Percentiles rank a stretch among this genome's conserved stretches.
Evolutionary conservation across 2,888 invertebrate genomes (phyloP).

Genomic region (Sphecodes monilicornis): DNA sequence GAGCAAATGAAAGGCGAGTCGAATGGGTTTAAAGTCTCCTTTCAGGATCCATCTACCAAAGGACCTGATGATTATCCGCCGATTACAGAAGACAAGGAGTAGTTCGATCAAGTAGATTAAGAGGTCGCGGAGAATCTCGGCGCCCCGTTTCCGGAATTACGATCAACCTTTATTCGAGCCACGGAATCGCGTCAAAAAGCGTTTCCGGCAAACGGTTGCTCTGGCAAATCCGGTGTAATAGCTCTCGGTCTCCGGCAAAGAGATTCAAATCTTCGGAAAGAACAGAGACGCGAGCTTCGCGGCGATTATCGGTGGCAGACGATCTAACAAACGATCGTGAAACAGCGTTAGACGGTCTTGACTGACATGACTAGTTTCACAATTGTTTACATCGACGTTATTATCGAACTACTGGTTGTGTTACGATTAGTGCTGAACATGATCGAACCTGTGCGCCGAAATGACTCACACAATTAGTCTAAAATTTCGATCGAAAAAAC

Average conservation of each 20-base stretch:
- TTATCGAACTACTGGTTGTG: too few relatives aligned
- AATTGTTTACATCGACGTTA: too few relatives aligned
- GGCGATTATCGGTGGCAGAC: not conserved
- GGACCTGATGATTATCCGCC: not conserved
- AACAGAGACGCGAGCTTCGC: not conserved
- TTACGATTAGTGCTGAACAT: too few relatives aligned
- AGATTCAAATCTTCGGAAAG: not conserved
- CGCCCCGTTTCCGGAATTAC: not conserved
- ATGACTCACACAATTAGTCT: too few relatives aligned
- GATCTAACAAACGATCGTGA: not conserved
- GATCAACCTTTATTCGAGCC: not conserved
- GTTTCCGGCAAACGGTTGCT: not conserved
- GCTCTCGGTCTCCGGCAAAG: not conserved
- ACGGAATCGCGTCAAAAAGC: not conserved
- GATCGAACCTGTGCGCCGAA: too few relatives aligned
- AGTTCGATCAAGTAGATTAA: not conserved
- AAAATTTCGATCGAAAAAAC: too few relatives aligned
- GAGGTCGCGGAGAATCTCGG: not conserved
- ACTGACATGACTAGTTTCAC: too few relatives aligned
- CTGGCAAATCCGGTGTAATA: not conserved
- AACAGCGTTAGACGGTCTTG: not conserved
- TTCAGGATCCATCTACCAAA: not conserved
- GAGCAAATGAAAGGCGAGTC: not conserved
- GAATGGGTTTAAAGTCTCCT: not conserved
- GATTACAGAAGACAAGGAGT: not conserved